Base-by-base conservation (phyloP, 2,797 vertebrate species). In the Carduelis carduelis region DNA sequence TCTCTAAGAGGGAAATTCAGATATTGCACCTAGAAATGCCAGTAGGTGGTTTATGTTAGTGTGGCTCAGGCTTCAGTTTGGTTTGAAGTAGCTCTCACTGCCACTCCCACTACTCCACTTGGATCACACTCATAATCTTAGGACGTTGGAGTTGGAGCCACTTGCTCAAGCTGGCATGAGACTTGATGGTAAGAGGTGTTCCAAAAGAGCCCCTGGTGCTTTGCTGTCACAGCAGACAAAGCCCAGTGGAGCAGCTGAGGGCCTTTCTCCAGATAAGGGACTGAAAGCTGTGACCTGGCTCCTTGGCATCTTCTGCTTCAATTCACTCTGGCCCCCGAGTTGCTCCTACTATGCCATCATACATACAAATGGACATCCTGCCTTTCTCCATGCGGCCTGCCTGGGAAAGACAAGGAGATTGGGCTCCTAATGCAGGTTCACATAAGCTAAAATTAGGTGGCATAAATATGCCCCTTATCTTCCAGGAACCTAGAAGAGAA, bases 361-460 rank as follows among this genome's bases (percentile, higher is more conserved):
- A 50, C 8, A 1, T 3, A 30, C 11, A n/a, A 9, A 22, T 5
- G n/a, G 56, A 34, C 52, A 56, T 2, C 8, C 2, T 53, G 63
- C n/a, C 16, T 55, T 81, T 81, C 46, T 71, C 69, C 22, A 9
- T 13, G 7, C 43, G 57, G 34, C 24, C n/a, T 75, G 2, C 20
- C 72, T 75, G 55, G 61, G n/a, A 90, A 63, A 76, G 57, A 59
- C 52, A 47, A 30, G 37, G 30, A 69, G 61, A 41, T 12, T 11
- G 39, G 69, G 37, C 66, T 83, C 21, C 44, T 52, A 56, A 24
- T 41, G 34, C 37, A 91, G 37, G 65, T 75, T 90, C 61, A 71
- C 57, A 44, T 44, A 52, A 35, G 61, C 85, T 97, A 97, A 97
- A 97, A 94, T 94, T 96, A 97, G 94, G 34, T 11, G 19, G 50